These are phyloP conservation scores for Ochropacha duplaris DNA, from an alignment of 2,888 invertebrate genomes.

Conservation along the genomic window DNA sequence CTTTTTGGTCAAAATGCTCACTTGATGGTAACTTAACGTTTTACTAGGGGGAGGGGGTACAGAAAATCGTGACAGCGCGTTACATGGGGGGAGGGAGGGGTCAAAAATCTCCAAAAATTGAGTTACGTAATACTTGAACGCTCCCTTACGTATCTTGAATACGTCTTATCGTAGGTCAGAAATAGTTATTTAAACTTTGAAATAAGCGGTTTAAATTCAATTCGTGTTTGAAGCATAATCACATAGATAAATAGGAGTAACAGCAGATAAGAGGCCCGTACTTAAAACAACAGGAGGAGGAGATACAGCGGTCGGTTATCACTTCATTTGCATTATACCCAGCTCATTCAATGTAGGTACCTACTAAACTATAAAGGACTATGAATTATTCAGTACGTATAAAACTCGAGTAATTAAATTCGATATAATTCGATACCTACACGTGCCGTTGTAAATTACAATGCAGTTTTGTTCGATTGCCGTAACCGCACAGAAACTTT, in stretches of 20 bases:
- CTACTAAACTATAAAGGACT: background rate
- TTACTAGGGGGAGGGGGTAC: no score
- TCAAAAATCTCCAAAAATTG: no score
- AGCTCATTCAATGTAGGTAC: background rate
- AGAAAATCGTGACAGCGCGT: no score
- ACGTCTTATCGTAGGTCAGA: background rate
- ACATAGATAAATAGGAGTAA: background rate
- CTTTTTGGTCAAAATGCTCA: no score
- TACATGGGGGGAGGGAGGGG: no score
- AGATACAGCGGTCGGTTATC: background rate
- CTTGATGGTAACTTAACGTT: no score
- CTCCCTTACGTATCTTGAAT: no score
- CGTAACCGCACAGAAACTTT: no score
- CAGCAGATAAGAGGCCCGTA: background rate
- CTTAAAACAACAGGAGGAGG: background rate
- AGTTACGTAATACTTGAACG: no score
- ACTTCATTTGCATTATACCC: conserved; percentile 3
- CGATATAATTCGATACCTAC: background rate
- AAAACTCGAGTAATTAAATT: background rate
- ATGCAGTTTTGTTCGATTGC: background rate
- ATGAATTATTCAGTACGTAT: background rate
- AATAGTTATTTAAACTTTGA: background rate
- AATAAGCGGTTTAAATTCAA: background rate
- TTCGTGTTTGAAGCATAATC: background rate
- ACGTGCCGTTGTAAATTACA: background rate